A percentile compares a stretch with the other conserved stretches of the same genome.
These are phyloP conservation scores for Nemapogon koenigi DNA, from an alignment of 2,888 invertebrate species.

Conservation along the genomic window DNA sequence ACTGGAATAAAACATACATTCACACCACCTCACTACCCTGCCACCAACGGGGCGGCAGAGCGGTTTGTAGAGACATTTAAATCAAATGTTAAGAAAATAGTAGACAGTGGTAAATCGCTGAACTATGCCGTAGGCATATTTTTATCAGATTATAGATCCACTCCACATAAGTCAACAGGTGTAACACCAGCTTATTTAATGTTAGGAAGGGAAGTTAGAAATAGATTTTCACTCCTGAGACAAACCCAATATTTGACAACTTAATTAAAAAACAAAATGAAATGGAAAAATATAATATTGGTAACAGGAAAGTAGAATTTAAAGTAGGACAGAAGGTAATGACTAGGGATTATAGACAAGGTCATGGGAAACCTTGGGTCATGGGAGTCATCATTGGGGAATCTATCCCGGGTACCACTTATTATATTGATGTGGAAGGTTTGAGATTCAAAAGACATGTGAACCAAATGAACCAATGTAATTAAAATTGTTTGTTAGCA, in stretches of 20 bases:
- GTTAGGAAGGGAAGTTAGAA: not conserved
- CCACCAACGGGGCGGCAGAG: slow-evolving; percentile 16
- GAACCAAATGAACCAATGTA: too few relatives aligned
- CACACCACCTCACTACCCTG: slow-evolving; percentile 15
- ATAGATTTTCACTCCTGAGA: not conserved
- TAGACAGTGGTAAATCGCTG: not conserved
- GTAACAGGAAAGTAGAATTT: not conserved
- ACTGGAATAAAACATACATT: slow-evolving; percentile 13
- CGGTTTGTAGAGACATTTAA: slow-evolving; percentile 17
- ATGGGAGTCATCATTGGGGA: too few relatives aligned
- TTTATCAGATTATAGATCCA: not conserved
- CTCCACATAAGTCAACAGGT: not conserved
- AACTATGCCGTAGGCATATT: not conserved
- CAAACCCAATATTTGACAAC: not conserved
- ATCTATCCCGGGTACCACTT: too few relatives aligned
- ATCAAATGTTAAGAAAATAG: slow-evolving; percentile 11
- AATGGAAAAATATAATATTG: not conserved
- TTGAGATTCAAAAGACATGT: too few relatives aligned
- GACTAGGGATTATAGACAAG: not conserved
- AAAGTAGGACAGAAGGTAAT: not conserved
- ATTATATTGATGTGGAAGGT: too few relatives aligned
- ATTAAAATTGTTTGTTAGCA: too few relatives aligned
- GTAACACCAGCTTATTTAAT: not conserved
- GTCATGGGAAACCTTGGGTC: too few relatives aligned
- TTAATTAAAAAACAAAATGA: not conserved